Evolutionary conservation across 1,140 invertebrate species (phyloP), one percentile per base, ranked within the genome.

Genomic region (Drosophila gunungcola): DNA sequence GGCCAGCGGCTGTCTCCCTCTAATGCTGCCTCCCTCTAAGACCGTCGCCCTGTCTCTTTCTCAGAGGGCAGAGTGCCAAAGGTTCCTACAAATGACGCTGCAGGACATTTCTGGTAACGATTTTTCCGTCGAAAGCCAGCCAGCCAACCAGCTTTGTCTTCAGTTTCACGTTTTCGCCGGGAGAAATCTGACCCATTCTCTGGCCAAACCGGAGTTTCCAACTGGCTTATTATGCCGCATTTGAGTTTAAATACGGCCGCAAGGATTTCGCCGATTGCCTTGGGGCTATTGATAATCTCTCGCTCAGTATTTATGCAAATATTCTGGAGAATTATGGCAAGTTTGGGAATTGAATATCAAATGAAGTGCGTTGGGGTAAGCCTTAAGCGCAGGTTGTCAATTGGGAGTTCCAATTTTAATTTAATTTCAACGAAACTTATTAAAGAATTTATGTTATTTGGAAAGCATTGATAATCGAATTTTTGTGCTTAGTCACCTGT

Each of bases 51-150:
- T 21, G 41, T 16, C 29, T 52, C 55, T 32, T 34, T 45, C 13
- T 39, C 73, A 41, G 51, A 88, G 79, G 74, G 79, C 83, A 84
- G 60, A 80, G 45, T 82, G 82, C 82, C 82, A 88, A 83, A 62
- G 75, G 75, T 70, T 57, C 67, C 75, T 73, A 82, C 82, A 85
- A 85, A 86, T 77, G 81, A 86, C 81, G 61, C 82, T 81, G 73
- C 81, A 88, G 79, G 82, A 86, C 83, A 86, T 76, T 79, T 88
- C 65, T 83, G 74, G 79, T 83, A 86, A 88, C 88, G 82, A 83
- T 88, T 78, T 82, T 41, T 43, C 46, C 46, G 57, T 55, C 73
- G 73, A 58, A 67, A 53, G 62, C 42, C 49, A 57, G 21, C 36
- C 55, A 38, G 16, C 16, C 49, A 57, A 13, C 36, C 55, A 38